phyloP scores from a whole-genome alignment of 2,888 invertebrate genomes.

The Epinotia nisella region DNA sequence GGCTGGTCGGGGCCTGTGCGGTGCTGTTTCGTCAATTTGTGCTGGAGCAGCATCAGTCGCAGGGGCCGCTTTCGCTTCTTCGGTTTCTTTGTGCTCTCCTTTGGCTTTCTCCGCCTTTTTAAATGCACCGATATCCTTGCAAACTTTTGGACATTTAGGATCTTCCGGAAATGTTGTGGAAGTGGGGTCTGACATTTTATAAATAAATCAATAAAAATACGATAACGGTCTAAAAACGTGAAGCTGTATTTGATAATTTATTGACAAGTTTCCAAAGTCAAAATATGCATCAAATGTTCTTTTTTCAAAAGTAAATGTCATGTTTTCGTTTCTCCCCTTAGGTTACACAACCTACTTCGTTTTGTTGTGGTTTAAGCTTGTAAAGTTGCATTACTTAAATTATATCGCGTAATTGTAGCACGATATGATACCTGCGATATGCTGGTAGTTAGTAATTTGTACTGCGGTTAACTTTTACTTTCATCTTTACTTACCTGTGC shows the following conservation, averaged over 20 bases:
- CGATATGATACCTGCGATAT: neutral
- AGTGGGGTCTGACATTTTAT: conserved; percentile 46
- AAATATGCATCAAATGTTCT: neutral
- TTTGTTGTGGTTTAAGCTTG: neutral
- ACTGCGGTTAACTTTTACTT: conserved; percentile 33
- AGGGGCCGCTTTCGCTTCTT: conserved; percentile 46
- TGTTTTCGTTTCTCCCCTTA: neutral
- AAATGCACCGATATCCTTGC: conserved; percentile 71
- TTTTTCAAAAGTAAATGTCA: neutral
- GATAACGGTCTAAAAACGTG: conserved; percentile 5
- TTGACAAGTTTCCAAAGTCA: conserved; percentile 42
- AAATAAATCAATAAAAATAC: conserved; percentile 1
- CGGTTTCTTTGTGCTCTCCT: conserved; percentile 51
- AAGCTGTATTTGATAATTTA: conserved; percentile 16
- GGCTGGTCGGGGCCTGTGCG: conserved; percentile 47
- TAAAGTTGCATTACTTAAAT: neutral
- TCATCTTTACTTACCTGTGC: neutral
- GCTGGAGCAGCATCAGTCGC: conserved; percentile 25
- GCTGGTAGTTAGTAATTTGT: conserved; percentile 2
- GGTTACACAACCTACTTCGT: neutral
- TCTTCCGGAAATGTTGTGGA: conserved; percentile 65
- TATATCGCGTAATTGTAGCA: neutral
- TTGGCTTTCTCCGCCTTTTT: conserved; percentile 61
- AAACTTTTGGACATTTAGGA: conserved; percentile 68
- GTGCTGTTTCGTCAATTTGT: conserved; percentile 47